Percentiles rank a stretch among this genome's conserved stretches.
Evolutionary conservation across 2,888 invertebrate genomes (phyloP).

Genomic region (Apocheima hispidaria): DNA sequence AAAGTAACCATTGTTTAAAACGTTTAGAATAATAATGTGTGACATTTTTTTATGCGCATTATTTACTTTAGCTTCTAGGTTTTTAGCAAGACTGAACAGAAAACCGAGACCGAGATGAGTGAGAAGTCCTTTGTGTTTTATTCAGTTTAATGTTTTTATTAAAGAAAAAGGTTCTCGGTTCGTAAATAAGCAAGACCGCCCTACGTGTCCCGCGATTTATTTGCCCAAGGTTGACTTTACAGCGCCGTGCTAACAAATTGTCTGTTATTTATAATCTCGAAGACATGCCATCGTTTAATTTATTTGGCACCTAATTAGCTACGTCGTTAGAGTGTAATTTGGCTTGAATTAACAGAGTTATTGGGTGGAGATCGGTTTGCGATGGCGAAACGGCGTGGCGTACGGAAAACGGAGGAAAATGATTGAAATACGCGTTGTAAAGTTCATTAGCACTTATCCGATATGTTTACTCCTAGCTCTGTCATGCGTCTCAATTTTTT

Average conservation of each 20-base stretch:
- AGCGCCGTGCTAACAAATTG: constrained; percentile 33
- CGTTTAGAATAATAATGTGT: too few species aligned
- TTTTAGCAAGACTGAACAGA: too few species aligned
- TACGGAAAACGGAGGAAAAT: constrained; percentile 2
- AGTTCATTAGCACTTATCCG: neutral
- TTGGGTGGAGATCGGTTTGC: constrained; percentile 26
- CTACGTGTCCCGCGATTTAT: neutral
- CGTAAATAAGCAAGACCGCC: too few species aligned
- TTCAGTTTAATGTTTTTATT: too few species aligned
- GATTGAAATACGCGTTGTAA: constrained; percentile 5
- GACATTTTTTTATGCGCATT: too few species aligned
- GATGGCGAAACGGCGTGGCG: constrained; percentile 10
- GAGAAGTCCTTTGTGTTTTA: too few species aligned
- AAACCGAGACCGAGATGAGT: too few species aligned
- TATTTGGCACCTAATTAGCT: constrained; percentile 38
- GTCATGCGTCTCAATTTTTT: too few species aligned
- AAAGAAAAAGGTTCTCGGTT: too few species aligned
- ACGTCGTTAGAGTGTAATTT: constrained; percentile 34
- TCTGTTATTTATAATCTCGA: constrained; percentile 32
- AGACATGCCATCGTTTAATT: constrained; percentile 34
- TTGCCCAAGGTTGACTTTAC: neutral
- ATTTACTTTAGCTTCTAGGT: too few species aligned
- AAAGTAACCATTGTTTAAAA: too few species aligned
- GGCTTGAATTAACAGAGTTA: constrained; percentile 32
- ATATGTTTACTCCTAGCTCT: too few species aligned